These are phyloP conservation scores for Epizoanthus illoricatus DNA, from an alignment of 92 coral and sea anemone genomes.

Conservation along the genomic window DNA sequence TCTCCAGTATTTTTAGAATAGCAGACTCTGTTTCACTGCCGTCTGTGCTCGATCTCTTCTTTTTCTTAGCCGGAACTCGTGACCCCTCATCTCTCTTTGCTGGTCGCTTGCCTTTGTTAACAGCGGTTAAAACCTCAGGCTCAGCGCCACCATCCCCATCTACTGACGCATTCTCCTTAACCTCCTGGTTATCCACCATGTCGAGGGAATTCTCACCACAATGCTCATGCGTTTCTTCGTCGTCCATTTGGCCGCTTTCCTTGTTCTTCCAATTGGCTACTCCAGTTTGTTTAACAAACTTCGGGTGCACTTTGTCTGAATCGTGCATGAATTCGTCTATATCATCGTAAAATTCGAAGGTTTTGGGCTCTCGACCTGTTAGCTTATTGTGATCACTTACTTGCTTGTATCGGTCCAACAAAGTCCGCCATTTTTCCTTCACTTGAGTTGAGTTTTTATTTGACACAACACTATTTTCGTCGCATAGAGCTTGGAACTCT, in stretches of 20 bases:
- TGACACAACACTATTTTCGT: constrained; percentile 38
- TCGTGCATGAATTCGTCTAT: constrained; percentile 47
- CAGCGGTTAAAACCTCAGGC: constrained; percentile 18
- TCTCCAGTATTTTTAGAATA: constrained; percentile 25
- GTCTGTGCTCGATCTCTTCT: constrained; percentile 9
- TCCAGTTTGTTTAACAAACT: constrained; percentile 53
- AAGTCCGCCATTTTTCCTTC: constrained; percentile 53
- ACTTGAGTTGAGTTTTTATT: constrained; percentile 45
- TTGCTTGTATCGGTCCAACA: constrained; percentile 46
- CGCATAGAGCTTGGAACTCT: constrained; percentile 46
- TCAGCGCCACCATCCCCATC: constrained; percentile 16
- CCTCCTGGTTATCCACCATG: constrained; percentile 7
- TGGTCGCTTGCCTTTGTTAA: constrained; percentile 15
- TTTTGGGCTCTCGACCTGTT: constrained; percentile 51
- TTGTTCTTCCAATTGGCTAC: constrained; percentile 3
- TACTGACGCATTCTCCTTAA: constrained; percentile 22
- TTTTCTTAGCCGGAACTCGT: constrained; percentile 33
- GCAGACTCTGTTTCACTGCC: constrained; percentile 7
- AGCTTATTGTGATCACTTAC: constrained; percentile 50
- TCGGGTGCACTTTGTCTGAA: constrained; percentile 54
- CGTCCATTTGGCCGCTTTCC: constrained; percentile 18
- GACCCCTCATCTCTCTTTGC: constrained; percentile 27
- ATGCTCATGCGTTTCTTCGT: constrained; percentile 28
- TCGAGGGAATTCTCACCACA: neutral
- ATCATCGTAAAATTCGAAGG: constrained; percentile 46